Percentiles rank a stretch among this genome's conserved stretches.
Evolutionary conservation across 23 tunicate species (phyloP).

Genomic region (Halocynthia roretzi): DNA sequence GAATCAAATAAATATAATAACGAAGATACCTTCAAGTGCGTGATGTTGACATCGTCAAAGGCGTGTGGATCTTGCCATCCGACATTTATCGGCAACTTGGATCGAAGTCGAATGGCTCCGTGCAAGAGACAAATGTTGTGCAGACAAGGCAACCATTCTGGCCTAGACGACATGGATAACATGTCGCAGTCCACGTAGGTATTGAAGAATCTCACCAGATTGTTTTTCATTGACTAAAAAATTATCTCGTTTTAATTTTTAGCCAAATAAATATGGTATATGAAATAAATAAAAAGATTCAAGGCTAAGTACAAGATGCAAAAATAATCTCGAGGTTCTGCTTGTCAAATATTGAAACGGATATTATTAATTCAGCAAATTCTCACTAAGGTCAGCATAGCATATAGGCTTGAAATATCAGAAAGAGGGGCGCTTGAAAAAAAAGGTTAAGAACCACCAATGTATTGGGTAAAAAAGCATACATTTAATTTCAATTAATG

Average conservation of each 20-base stretch:
- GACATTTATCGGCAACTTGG: slow-evolving; percentile 61
- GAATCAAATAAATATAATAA: neutral
- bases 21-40: slow-evolving; percentile 49
- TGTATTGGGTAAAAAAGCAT: too few species aligned
- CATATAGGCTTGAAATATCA: too few species aligned
- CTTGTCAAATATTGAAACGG: too few species aligned
- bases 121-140: slow-evolving; percentile 79
- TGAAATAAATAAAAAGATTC: too few species aligned
- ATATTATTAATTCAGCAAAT: too few species aligned
- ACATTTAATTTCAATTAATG: too few species aligned
- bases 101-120: slow-evolving; percentile 65
- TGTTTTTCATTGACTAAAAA: slow-evolving; percentile 64
- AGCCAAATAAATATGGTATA: neutral
- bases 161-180: slow-evolving; percentile 62
- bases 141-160: slow-evolving; percentile 87
- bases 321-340: too few species aligned
- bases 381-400: too few species aligned
- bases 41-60: slow-evolving; percentile 35
- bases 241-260: neutral
- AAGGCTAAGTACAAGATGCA: too few species aligned
- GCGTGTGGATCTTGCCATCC: slow-evolving; percentile 80
- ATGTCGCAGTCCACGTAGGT: slow-evolving; percentile 57
- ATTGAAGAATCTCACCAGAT: slow-evolving; percentile 63
- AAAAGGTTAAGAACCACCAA: too few species aligned
- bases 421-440: too few species aligned